These are phyloP conservation scores for Bellardia pandia DNA, from an alignment of 2,888 invertebrate species.

Conservation along the genomic window DNA sequence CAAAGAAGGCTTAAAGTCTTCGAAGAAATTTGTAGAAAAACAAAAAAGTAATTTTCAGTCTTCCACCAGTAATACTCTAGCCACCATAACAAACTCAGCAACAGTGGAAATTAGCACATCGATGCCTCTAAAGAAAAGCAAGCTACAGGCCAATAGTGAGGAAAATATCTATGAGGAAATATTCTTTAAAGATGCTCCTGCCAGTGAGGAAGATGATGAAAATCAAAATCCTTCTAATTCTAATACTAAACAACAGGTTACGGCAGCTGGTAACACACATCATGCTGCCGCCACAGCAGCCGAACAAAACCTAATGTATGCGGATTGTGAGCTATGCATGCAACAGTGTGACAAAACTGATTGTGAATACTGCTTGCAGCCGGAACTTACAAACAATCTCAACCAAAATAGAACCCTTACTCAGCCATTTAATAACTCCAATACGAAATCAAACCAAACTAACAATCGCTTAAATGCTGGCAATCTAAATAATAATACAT, in stretches of 20 bases:
- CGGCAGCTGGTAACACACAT: constrained; percentile 12
- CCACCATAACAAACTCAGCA: constrained; percentile 10
- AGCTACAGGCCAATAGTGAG: constrained; percentile 81
- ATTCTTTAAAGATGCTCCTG: constrained; percentile 81
- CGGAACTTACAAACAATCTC: constrained; percentile 25
- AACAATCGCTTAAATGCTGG: constrained; percentile 53
- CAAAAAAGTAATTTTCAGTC: constrained; percentile 76
- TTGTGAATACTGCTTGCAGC: constrained; percentile 81
- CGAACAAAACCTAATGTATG: constrained; percentile 75
- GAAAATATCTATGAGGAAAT: constrained; percentile 84
- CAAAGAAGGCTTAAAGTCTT: constrained; percentile 83
- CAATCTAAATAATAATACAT: constrained; percentile 64
- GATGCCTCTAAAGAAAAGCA: constrained; percentile 72
- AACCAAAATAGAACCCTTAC: constrained; percentile 28
- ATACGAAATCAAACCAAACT: background rate
- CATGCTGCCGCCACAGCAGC: constrained; percentile 42
- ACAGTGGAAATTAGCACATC: background rate
- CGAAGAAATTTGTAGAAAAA: constrained; percentile 82
- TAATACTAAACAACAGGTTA: constrained; percentile 12
- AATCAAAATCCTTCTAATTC: constrained; percentile 62
- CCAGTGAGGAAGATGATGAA: constrained; percentile 76
- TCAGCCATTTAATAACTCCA: constrained; percentile 1
- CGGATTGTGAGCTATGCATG: constrained; percentile 83
- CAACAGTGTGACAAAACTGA: constrained; percentile 82
- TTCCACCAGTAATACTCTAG: constrained; percentile 7